Percentiles rank a stretch among this genome's conserved stretches.
Evolutionary conservation across 2,113 vertebrate genomes (phyloP).

Genomic region (Peromyscus polionotus): DNA sequence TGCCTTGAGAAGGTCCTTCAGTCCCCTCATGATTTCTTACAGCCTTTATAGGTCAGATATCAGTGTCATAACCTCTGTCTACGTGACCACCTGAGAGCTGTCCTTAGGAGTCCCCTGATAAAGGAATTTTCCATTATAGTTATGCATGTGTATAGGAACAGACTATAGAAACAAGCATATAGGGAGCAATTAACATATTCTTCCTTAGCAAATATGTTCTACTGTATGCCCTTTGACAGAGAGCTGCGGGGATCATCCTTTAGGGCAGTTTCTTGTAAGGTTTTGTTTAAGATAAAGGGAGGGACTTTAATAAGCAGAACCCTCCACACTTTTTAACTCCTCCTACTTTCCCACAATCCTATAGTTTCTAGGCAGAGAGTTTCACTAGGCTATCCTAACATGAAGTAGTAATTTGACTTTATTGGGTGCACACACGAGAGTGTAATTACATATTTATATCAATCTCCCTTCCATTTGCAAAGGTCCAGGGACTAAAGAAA

Average conservation of each 20-base stretch:
- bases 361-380: background rate
- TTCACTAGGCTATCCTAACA: background rate
- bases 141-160: background rate
- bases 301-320: background rate
- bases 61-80: background rate
- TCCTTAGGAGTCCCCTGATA: background rate
- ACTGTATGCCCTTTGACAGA: background rate
- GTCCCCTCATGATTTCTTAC: background rate
- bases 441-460: background rate
- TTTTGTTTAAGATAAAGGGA: background rate
- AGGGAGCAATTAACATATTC: background rate
- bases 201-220: background rate
- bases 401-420: background rate
- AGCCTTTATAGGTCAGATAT: background rate
- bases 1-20: background rate
- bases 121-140: background rate
- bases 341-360: background rate
- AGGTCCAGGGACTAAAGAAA: conserved; percentile 9
- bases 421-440: background rate
- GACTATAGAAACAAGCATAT: background rate
- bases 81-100: background rate
- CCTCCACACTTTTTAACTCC: background rate
- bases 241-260: background rate
- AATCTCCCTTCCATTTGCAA: background rate
- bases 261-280: background rate